These are phyloP conservation scores for Lamproptera curius DNA, from an alignment of 2,888 invertebrate genomes.

Conservation along the genomic window DNA sequence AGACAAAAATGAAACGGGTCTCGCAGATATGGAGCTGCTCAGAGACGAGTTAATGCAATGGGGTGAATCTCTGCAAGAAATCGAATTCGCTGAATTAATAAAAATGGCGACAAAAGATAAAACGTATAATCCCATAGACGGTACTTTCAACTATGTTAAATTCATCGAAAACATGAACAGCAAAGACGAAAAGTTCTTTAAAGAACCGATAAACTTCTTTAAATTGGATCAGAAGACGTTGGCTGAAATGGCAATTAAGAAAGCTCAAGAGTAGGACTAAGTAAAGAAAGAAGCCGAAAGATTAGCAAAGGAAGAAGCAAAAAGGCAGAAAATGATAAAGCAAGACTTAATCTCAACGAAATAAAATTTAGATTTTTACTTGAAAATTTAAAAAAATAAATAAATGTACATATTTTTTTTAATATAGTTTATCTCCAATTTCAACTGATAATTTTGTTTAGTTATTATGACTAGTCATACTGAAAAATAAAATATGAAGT, in stretches of 20 bases:
- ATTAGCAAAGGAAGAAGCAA: constrained; percentile 54
- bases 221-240: constrained; percentile 67
- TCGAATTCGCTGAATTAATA: constrained; percentile 59
- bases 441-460: too few relatives aligned
- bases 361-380: too few relatives aligned
- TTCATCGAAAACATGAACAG: constrained; percentile 67
- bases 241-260: constrained; percentile 60
- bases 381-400: too few relatives aligned
- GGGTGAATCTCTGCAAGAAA: constrained; percentile 60
- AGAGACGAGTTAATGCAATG: constrained; percentile 53
- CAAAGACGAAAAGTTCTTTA: constrained; percentile 51
- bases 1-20: constrained; percentile 56
- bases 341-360: constrained; percentile 51
- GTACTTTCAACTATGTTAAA: constrained; percentile 48
- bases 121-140: constrained; percentile 47
- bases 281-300: constrained; percentile 55
- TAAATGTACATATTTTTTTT: too few relatives aligned
- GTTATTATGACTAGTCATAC: too few relatives aligned
- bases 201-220: constrained; percentile 66
- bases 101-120: constrained; percentile 56
- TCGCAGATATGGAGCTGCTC: constrained; percentile 48
- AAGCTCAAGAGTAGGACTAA: constrained; percentile 54
- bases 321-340: constrained; percentile 54
- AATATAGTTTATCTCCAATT: too few relatives aligned
- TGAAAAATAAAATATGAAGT: too few relatives aligned